A percentile compares a stretch with the other conserved stretches of the same genome.
phyloP scores from a whole-genome alignment of 2,888 invertebrate species.

The Brachyptera putata region DNA sequence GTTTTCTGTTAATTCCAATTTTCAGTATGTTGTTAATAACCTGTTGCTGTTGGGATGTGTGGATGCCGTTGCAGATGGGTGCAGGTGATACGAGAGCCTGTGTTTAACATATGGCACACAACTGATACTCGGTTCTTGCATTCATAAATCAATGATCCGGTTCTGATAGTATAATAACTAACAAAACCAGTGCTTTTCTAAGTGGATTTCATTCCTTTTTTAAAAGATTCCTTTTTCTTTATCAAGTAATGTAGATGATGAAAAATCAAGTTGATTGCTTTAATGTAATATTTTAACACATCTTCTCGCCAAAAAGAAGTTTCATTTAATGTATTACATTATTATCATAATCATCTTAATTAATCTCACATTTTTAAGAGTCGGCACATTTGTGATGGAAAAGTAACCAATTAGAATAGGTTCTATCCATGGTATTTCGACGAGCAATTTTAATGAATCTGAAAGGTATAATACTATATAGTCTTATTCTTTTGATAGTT shows the following conservation, averaged over 20 bases:
- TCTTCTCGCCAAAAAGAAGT: neutral
- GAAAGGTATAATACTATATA: too few species aligned
- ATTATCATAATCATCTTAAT: constrained; percentile 5
- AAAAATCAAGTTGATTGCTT: too few species aligned
- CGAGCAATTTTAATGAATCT: too few species aligned
- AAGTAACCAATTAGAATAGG: too few species aligned
- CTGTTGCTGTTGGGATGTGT: too few species aligned
- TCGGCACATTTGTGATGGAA: too few species aligned
- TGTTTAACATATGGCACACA: constrained; percentile 18
- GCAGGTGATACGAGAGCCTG: constrained; percentile 19
- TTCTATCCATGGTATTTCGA: too few species aligned
- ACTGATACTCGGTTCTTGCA: neutral
- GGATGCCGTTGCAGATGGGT: constrained; percentile 24
- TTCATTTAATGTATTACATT: constrained; percentile 1
- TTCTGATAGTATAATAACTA: neutral
- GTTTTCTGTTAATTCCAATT: constrained; percentile 27
- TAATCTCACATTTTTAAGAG: too few species aligned
- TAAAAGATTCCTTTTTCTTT: too few species aligned
- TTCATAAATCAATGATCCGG: constrained; percentile 6
- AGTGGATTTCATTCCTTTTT: constrained; percentile 1
- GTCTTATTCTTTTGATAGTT: too few species aligned
- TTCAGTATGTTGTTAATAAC: constrained; percentile 26
- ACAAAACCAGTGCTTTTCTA: neutral
- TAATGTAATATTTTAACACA: neutral
- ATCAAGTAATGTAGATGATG: too few species aligned